Base-by-base conservation (phyloP, 2,113 vertebrate species). In the Alaudala cheleensis region DNA sequence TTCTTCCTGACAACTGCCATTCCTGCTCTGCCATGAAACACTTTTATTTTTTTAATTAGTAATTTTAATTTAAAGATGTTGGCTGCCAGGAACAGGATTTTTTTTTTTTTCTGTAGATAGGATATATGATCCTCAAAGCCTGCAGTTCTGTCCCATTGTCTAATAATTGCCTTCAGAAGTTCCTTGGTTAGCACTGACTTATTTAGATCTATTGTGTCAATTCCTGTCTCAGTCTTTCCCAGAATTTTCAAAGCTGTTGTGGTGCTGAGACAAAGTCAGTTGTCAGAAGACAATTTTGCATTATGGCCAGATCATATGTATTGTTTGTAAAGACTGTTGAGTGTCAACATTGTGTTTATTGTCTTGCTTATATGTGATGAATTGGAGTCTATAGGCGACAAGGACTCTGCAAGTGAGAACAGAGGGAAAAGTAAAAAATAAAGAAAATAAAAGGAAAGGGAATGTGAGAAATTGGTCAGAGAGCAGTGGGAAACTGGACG, bases 1-100 rank as follows among this genome's bases (percentile, higher is more conserved):
- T 57, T 72, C 65, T 87, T 92, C 84, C 81, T 93, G 81, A 95
- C 61, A 67, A 14, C 53, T 92, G 49, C 50, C 70, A 53, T 76
- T 84, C 77, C 78, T 84, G 45, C 60, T 92, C 57, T 92, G 40
- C n/a, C 54, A 34, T 69, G 25, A 76, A 91, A 67, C 40, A 11
- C 51, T 73, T 86, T 21, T 65, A 10, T 53, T 73, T 80, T 86
- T 61, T 82, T 39, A 70, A 76, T 93, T 70, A 93, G 37, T n/a
- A 2, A 25, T 86, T 92, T 86, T 57, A 78, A 47, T 82, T 92
- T 79, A 71, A 91, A 89, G 28, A 42, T 2, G 4, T 53, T 69
- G 54, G 16, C 74, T 77, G 54, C 74, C 71, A 94, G 60, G 72
- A 93, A 71, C 37, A 84, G 70, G 40, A 47, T 77, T 45, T 37